These are phyloP conservation scores for Athalia cordata DNA, from an alignment of 2,888 invertebrate species.

Conservation along the genomic window DNA sequence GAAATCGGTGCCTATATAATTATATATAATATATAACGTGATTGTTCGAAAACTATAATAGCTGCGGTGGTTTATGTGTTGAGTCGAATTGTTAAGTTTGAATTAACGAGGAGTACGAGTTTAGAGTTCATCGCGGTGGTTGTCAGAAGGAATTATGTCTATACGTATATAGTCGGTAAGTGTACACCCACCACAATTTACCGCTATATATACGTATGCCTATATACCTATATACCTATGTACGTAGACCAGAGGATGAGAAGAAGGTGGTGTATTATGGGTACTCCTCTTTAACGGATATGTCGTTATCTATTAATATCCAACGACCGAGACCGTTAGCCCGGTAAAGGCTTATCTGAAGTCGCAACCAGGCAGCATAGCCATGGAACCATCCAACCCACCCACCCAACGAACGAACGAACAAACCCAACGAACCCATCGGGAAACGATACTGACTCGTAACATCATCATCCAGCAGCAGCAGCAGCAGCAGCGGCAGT, in stretches of 20 bases:
- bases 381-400: neutral
- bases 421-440: neutral
- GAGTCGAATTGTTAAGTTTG: neutral
- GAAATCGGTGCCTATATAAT: too few relatives aligned
- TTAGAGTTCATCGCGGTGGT: too few relatives aligned
- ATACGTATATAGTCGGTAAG: too few relatives aligned
- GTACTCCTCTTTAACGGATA: conserved; percentile 23
- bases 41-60: neutral
- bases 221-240: too few relatives aligned
- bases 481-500: neutral
- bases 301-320: conserved; percentile 37
- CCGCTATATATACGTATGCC: too few relatives aligned
- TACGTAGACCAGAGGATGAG: too few relatives aligned
- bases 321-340: conserved; percentile 8
- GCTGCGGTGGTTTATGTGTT: neutral
- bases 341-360: conserved; percentile 31
- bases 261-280: neutral
- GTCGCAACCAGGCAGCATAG: conserved; percentile 4
- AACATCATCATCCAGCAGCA: neutral
- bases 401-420: neutral
- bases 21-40: too few relatives aligned
- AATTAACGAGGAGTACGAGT: neutral
- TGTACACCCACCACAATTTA: too few relatives aligned
- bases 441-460: conserved; percentile 24
- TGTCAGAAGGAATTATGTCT: too few relatives aligned